A percentile compares a stretch with the other conserved stretches of the same genome.
These are phyloP conservation scores for Magallana nippona DNA, from an alignment of 2,888 invertebrate genomes.

Conservation along the genomic window DNA sequence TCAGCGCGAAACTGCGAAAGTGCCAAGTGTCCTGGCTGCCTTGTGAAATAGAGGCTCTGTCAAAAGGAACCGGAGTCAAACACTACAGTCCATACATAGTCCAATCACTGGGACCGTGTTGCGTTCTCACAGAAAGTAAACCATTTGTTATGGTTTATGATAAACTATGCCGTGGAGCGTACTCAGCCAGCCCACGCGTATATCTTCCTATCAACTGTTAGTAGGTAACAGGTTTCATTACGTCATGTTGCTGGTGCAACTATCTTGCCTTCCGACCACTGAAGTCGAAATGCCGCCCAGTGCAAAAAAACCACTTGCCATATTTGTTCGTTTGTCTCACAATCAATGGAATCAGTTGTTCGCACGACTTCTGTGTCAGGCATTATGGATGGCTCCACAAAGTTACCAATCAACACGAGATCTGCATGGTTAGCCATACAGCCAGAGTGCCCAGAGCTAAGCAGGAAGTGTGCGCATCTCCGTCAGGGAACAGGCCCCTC, in stretches of 20 bases:
- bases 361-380: too few relatives aligned
- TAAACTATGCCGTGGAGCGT: too few relatives aligned
- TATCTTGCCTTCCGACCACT: too few relatives aligned
- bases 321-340: background rate
- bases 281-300: too few relatives aligned
- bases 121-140: background rate
- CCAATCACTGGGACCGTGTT: background rate
- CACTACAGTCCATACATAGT: constrained; percentile 4
- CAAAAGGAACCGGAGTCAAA: background rate
- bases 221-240: too few relatives aligned
- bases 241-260: too few relatives aligned
- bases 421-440: background rate
- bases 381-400: too few relatives aligned
- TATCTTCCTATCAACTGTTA: too few relatives aligned
- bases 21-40: background rate
- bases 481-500: background rate
- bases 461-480: too few relatives aligned
- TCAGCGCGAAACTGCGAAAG: background rate
- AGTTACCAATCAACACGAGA: background rate
- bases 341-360: background rate
- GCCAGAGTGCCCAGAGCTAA: too few relatives aligned
- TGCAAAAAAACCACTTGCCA: background rate
- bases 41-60: constrained; percentile 12
- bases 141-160: too few relatives aligned
- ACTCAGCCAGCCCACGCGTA: too few relatives aligned